These are phyloP conservation scores for Lasioglossum malachurum DNA, from an alignment of 2,888 invertebrate genomes.

Conservation along the genomic window DNA sequence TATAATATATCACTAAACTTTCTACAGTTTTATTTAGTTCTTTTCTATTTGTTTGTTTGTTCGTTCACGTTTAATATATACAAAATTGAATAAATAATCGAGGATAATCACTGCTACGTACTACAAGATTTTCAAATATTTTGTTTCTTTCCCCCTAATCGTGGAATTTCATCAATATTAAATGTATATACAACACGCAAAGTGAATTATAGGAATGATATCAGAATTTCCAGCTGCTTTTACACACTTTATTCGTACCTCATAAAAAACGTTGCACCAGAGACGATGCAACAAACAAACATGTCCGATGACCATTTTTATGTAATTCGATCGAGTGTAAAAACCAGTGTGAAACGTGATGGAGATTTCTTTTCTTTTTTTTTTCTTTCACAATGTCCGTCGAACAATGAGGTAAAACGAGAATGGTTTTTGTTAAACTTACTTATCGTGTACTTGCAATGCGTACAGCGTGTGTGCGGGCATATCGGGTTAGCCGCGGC, in stretches of 20 bases:
- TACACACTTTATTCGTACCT: constrained; percentile 48
- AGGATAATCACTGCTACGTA: constrained; percentile 68
- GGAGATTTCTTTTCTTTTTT: constrained; percentile 22
- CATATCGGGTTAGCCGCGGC: not conserved
- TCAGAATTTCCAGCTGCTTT: constrained; percentile 53
- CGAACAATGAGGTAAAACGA: constrained; percentile 42
- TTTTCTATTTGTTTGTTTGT: not conserved
- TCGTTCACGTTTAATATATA: constrained; percentile 75
- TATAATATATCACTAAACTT: constrained; percentile 69
- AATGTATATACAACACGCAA: constrained; percentile 70
- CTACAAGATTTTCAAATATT: constrained; percentile 63
- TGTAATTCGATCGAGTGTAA: constrained; percentile 28
- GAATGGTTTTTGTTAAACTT: constrained; percentile 33
- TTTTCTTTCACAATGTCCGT: not conserved
- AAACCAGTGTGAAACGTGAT: constrained; percentile 33
- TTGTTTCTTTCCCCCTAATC: constrained; percentile 38
- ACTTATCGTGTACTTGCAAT: constrained; percentile 40
- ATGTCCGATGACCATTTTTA: constrained; percentile 4
- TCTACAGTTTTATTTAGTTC: constrained; percentile 56
- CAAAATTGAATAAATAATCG: constrained; percentile 82
- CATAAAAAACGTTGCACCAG: constrained; percentile 44
- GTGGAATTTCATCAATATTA: constrained; percentile 64
- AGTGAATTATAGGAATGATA: constrained; percentile 67
- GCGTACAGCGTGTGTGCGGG: constrained; percentile 13
- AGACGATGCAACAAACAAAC: constrained; percentile 37